A percentile compares a stretch with the other conserved stretches of the same genome.
These are phyloP conservation scores for Helogale parvula DNA, from an alignment of 2,113 vertebrate genomes.

Conservation along the genomic window DNA sequence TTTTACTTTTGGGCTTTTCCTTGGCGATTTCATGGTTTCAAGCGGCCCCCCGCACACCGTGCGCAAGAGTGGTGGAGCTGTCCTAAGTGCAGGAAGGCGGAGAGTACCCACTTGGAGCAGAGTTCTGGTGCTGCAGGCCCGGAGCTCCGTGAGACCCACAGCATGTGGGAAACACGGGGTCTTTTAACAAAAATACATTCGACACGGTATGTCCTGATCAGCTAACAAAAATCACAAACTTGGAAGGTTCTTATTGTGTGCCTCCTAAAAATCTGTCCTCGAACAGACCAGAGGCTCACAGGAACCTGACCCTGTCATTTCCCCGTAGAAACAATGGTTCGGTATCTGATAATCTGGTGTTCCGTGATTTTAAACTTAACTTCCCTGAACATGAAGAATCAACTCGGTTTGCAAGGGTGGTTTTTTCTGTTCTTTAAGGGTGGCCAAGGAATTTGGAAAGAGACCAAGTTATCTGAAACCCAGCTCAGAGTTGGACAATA, in stretches of 20 bases:
- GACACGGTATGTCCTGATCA: neutral
- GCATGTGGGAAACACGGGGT: neutral
- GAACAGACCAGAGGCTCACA: neutral
- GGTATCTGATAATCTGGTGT: neutral
- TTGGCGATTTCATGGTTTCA: neutral
- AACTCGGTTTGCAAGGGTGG: neutral
- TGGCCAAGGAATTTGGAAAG: neutral
- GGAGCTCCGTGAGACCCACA: neutral
- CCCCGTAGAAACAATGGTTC: neutral
- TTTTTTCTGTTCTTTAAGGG: neutral
- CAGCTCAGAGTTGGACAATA: neutral
- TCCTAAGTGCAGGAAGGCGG: neutral
- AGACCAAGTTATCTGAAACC: neutral
- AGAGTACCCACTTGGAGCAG: too few species aligned
- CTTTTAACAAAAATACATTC: neutral
- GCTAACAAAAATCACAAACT: neutral
- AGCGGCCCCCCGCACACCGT: neutral
- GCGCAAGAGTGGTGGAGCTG: too few species aligned
- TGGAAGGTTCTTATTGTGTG: too few species aligned
- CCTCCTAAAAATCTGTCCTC: too few species aligned
- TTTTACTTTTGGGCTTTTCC: neutral
- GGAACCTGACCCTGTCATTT: neutral
- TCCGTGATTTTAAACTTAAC: neutral
- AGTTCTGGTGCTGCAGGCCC: neutral
- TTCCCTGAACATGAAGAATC: rapidly evolving